phyloP scores from a whole-genome alignment of 2,797 vertebrate species.

The Sebastolobus altivelis region DNA sequence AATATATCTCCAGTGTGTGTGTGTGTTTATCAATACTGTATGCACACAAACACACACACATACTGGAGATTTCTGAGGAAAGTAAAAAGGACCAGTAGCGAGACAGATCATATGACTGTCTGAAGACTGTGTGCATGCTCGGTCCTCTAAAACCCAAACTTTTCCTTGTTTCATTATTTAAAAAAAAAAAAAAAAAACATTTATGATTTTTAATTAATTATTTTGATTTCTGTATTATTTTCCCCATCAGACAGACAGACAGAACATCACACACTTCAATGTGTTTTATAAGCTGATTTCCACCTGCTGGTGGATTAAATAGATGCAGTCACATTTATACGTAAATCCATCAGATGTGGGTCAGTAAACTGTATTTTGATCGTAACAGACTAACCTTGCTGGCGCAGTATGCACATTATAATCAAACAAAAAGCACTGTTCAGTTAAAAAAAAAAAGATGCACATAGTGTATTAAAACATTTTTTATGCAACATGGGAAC shows the following conservation, averaged over 20 bases:
- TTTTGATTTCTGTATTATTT: constrained; percentile 22
- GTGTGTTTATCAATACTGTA: constrained; percentile 29
- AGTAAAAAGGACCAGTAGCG: constrained; percentile 57
- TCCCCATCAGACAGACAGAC: constrained; percentile 21
- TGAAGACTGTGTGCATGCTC: constrained; percentile 52
- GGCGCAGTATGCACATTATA: constrained; percentile 44
- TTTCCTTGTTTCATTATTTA: constrained; percentile 7
- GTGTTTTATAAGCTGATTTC: constrained; percentile 31
- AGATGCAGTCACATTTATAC: constrained; percentile 18
- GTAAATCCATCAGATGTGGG: constrained; percentile 12
- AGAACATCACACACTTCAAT: background rate
- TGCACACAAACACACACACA: background rate
- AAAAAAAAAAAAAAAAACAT: background rate
- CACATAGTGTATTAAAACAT: constrained; percentile 27
- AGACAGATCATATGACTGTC: constrained; percentile 45
- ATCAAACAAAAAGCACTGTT: constrained; percentile 18
- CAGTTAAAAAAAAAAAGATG: constrained; percentile 4
- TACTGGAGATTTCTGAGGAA: constrained; percentile 36
- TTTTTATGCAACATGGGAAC: constrained; percentile 70
- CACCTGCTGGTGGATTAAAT: constrained; percentile 18
- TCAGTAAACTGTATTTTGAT: constrained; percentile 35
- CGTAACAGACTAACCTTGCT: constrained; percentile 19
- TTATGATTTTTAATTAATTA: constrained; percentile 34
- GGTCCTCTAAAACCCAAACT: constrained; percentile 40
- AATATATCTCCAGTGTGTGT: constrained; percentile 37